These are phyloP conservation scores for Acleris laterana DNA, from an alignment of 2,888 invertebrate species.

Conservation along the genomic window DNA sequence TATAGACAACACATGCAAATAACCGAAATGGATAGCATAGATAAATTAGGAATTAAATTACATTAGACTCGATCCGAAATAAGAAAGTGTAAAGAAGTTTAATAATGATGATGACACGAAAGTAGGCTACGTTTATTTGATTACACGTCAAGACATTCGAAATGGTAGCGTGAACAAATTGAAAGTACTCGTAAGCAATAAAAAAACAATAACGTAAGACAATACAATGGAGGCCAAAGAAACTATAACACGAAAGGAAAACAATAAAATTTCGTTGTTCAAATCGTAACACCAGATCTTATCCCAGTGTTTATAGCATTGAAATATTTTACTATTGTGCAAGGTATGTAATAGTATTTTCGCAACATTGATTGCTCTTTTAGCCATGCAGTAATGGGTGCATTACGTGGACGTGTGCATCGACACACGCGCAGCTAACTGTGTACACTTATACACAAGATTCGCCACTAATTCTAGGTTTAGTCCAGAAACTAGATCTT, in stretches of 20 bases:
- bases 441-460: constrained; percentile 2
- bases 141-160: constrained; percentile 24
- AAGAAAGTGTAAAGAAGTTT: constrained; percentile 28
- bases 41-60: constrained; percentile 7
- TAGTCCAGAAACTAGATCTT: constrained; percentile 2
- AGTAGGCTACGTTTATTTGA: constrained; percentile 29
- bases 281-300: constrained; percentile 11
- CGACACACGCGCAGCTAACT: constrained; percentile 46
- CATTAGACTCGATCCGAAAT: constrained; percentile 7
- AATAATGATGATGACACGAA: constrained; percentile 29
- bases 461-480: constrained; percentile 5
- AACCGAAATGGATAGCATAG: neutral
- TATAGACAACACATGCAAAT: neutral
- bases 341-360: constrained; percentile 39
- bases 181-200: constrained; percentile 17
- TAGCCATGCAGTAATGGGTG: constrained; percentile 61
- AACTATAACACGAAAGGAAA: constrained; percentile 11
- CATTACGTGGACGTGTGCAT: constrained; percentile 65
- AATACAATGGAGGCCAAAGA: constrained; percentile 18
- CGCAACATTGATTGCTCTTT: constrained; percentile 46
- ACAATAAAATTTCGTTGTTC: constrained; percentile 28
- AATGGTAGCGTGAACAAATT: constrained; percentile 18
- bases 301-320: constrained; percentile 24
- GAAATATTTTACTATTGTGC: constrained; percentile 38
- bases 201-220: constrained; percentile 32